A percentile compares a stretch with the other conserved stretches of the same genome.
Conservation (phyloP, 2,888 invertebrate species). For the Hirtodrosophila alboralis region DNA sequence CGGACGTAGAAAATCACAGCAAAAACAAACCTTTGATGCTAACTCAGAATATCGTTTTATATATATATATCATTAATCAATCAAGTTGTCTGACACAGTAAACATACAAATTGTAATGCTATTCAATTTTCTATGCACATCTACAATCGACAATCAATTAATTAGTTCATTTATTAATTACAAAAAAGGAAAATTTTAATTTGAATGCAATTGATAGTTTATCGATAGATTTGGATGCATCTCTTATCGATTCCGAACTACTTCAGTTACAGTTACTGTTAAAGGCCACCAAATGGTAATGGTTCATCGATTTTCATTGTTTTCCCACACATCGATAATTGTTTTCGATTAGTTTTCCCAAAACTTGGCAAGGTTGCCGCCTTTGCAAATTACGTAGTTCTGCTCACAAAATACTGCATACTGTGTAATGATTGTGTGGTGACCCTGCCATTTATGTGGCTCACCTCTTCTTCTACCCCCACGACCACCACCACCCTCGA, state of each 20-base stretch:
- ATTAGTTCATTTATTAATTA: no score
- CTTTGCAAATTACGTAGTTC: conserved; percentile 49
- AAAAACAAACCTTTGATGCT: no score
- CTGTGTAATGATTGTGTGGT: conserved; percentile 15
- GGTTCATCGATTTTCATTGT: conserved; percentile 40
- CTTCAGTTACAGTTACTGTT: neutral
- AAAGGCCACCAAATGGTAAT: conserved; percentile 15
- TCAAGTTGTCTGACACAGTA: no score
- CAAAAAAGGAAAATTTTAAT: no score
- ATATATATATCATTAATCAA: no score
- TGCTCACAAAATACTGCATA: conserved; percentile 2
- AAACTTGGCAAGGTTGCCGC: conserved; percentile 50
- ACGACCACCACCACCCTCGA: neutral
- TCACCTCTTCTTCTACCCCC: conserved; percentile 1
- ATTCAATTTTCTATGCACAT: no score
- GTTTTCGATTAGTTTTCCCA: conserved; percentile 49
- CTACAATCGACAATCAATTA: no score
- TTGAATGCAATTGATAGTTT: neutral
- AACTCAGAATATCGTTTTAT: no score
- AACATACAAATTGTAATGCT: no score
- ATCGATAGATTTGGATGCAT: neutral
- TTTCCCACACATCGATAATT: conserved; percentile 57
- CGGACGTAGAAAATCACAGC: no score
- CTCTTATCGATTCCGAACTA: neutral
- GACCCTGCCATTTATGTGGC: conserved; percentile 49